Conservation (phyloP, 2,888 invertebrate species). For the Nomada fucata region DNA sequence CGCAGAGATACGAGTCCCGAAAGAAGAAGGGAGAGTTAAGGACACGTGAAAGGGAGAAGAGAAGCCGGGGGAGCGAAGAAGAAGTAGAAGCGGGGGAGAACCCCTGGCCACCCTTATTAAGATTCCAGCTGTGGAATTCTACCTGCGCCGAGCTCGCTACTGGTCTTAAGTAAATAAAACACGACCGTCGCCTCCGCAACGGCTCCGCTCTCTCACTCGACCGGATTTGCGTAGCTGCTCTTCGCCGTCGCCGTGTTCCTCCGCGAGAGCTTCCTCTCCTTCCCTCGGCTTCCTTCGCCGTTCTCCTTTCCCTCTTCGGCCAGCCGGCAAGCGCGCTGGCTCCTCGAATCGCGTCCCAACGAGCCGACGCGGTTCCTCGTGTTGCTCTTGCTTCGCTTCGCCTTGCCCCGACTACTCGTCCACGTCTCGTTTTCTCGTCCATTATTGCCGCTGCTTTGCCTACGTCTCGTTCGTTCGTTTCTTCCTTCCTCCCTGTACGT, state of each 20-base stretch:
- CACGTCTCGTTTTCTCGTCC: constrained; percentile 74
- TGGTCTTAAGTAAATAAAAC: constrained; percentile 84
- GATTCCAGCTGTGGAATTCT: constrained; percentile 84
- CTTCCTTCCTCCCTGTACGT: background rate
- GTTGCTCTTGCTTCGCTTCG: constrained; percentile 30
- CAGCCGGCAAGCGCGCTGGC: constrained; percentile 21
- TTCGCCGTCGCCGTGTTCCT: constrained; percentile 60
- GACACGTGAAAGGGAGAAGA: constrained; percentile 8
- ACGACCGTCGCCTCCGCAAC: constrained; percentile 79
- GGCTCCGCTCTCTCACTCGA: constrained; percentile 61
- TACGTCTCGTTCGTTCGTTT: constrained; percentile 64
- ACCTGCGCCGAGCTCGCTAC: constrained; percentile 83
- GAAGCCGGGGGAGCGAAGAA: constrained; percentile 2
- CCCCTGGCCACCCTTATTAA: constrained; percentile 84
- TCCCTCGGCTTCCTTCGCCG: constrained; percentile 38
- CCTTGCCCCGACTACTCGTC: constrained; percentile 59
- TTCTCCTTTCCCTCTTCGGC: constrained; percentile 11
- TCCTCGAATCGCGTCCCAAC: constrained; percentile 14
- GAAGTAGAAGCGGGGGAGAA: constrained; percentile 74
- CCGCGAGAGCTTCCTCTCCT: constrained; percentile 35
- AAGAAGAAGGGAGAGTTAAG: constrained; percentile 34
- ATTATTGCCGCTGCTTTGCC: constrained; percentile 79
- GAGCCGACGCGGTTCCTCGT: constrained; percentile 46
- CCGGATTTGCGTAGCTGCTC: constrained; percentile 57
- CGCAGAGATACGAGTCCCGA: constrained; percentile 28